phyloP scores from a whole-genome alignment of 2,113 vertebrate genomes.

The Pogonocichla stellata region DNA sequence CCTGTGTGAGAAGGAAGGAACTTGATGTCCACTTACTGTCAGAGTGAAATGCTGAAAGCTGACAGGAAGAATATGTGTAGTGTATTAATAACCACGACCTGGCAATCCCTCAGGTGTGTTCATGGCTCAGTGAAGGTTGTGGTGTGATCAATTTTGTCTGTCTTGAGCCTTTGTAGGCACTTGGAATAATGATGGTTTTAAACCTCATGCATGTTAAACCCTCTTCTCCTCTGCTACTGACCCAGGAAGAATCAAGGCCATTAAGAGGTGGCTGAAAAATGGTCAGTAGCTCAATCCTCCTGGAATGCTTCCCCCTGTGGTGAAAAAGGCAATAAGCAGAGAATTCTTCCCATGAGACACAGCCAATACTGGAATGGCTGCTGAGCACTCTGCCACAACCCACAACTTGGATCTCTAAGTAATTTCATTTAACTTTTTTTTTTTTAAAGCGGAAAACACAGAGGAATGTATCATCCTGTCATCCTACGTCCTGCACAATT shows the following conservation, averaged over 20 bases:
- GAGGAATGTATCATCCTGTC: constrained; percentile 74
- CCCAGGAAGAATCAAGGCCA: background rate
- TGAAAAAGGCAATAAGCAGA: background rate
- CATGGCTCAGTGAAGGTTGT: background rate
- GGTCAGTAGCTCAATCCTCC: background rate
- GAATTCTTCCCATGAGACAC: background rate
- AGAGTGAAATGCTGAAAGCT: background rate
- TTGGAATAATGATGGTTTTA: background rate
- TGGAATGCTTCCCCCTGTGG: background rate
- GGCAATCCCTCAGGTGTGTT: background rate
- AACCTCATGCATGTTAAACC: background rate
- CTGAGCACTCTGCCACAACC: background rate
- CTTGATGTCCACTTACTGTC: background rate
- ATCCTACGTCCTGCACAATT: constrained; percentile 85
- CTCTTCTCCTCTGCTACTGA: background rate
- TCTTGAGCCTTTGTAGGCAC: background rate
- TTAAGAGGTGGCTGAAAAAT: background rate
- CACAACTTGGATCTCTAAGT: background rate
- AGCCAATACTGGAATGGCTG: background rate
- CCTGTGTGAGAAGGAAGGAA: background rate
- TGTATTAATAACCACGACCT: background rate
- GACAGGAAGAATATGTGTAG: background rate
- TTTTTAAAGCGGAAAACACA: constrained; percentile 66
- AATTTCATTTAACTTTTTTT: background rate
- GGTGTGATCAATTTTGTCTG: background rate